These are phyloP conservation scores for Leucophenga montana DNA, from an alignment of 2,888 invertebrate genomes.

Conservation along the genomic window DNA sequence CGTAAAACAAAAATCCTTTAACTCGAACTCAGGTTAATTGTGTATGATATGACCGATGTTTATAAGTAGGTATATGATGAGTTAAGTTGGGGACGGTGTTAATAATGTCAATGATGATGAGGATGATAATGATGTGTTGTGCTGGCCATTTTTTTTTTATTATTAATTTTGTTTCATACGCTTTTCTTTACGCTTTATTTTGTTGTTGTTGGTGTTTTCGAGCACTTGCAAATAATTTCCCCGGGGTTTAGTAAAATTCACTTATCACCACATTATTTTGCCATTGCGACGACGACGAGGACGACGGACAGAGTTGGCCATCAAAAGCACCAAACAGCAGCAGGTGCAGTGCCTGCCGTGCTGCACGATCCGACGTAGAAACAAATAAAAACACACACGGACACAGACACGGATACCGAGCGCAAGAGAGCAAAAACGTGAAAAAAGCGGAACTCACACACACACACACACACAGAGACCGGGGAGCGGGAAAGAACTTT, in stretches of 20 bases:
- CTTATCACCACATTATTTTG: constrained; percentile 56
- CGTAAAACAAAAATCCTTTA: constrained; percentile 21
- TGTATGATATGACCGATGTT: background rate
- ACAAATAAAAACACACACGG: constrained; percentile 8
- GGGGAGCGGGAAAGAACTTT: background rate
- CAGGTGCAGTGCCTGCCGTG: background rate
- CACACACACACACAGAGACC: background rate
- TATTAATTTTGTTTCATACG: no score
- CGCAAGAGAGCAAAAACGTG: background rate
- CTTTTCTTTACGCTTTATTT: no score
- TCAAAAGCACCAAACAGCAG: background rate
- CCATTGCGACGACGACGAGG: background rate
- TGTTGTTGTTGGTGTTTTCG: constrained; percentile 29
- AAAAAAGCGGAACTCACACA: background rate
- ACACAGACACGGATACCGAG: background rate
- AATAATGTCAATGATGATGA: background rate
- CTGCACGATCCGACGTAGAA: background rate
- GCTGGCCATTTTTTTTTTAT: background rate
- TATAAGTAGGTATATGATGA: background rate
- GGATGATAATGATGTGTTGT: background rate
- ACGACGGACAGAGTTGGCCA: background rate
- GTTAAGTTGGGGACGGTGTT: background rate
- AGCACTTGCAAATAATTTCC: constrained; percentile 63
- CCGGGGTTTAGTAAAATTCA: constrained; percentile 57
- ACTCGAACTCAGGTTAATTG: constrained; percentile 7